A percentile compares a stretch with the other conserved stretches of the same genome.
phyloP scores from a whole-genome alignment of 2,888 invertebrate genomes.

The Hypolimnas misippus region DNA sequence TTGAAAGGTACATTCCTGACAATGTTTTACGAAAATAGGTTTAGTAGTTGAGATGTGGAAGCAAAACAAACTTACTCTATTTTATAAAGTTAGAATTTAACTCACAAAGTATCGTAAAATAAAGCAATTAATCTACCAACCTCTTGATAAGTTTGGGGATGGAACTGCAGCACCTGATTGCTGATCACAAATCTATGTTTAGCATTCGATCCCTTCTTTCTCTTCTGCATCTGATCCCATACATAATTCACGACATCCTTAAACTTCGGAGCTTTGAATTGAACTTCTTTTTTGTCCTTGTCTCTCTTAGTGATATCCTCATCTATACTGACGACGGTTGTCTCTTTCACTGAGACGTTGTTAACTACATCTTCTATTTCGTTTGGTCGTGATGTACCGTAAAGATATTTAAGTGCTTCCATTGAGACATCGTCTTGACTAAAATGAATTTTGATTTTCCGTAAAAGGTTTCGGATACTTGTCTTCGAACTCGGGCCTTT shows the following conservation, averaged over 20 bases:
- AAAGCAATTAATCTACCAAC: conserved; percentile 66
- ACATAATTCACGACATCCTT: conserved; percentile 88
- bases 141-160: conserved; percentile 88
- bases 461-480: background rate
- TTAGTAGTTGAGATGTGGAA: too few species aligned
- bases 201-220: conserved; percentile 82
- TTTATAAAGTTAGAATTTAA: too few species aligned
- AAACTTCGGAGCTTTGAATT: conserved; percentile 88
- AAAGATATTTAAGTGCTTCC: conserved; percentile 89
- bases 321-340: conserved; percentile 56
- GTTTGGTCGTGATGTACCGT: conserved; percentile 85
- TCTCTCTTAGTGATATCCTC: conserved; percentile 71
- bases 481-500: too few species aligned
- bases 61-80: too few species aligned
- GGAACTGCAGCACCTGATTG: conserved; percentile 89
- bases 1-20: too few species aligned
- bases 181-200: conserved; percentile 85
- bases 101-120: too few species aligned
- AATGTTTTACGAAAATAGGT: too few species aligned
- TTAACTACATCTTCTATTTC: conserved; percentile 80
- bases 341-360: conserved; percentile 72
- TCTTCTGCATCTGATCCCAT: conserved; percentile 86
- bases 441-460: conserved; percentile 28
- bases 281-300: conserved; percentile 59
- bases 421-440: conserved; percentile 90